Conservation (phyloP, 2,797 vertebrate genomes). For the Acanthornis magna region DNA sequence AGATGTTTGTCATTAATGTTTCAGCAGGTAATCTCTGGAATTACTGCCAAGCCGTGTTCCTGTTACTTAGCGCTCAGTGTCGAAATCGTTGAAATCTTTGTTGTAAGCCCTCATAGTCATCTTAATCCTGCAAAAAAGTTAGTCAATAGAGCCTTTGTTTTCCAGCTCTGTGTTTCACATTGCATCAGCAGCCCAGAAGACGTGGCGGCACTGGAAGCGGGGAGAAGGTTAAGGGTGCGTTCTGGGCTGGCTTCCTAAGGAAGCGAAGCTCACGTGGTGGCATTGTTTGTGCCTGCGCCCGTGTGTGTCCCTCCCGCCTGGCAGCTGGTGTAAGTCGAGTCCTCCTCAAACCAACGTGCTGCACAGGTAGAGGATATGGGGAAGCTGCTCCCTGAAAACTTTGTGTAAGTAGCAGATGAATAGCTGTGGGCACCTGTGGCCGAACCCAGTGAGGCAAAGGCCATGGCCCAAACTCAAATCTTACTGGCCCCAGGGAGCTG, state of each 20-base stretch:
- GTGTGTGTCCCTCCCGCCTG: neutral
- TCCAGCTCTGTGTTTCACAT: neutral
- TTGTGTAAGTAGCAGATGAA: neutral
- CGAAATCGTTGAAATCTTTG: constrained; percentile 34
- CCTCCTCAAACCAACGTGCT: neutral
- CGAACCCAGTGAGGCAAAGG: neutral
- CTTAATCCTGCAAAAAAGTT: constrained; percentile 54
- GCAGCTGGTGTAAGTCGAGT: rapidly evolving
- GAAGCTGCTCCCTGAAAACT: neutral
- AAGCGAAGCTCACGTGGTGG: neutral
- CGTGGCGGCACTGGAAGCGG: neutral
- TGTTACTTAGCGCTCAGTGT: constrained; percentile 20
- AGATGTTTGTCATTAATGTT: constrained; percentile 63
- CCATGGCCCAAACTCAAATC: neutral
- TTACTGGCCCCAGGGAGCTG: neutral
- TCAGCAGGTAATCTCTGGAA: constrained; percentile 71
- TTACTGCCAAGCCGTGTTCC: constrained; percentile 55
- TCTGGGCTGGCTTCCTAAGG: constrained; percentile 24
- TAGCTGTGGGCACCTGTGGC: neutral
- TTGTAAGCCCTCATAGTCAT: constrained; percentile 39
- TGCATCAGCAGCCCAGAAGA: constrained; percentile 14
- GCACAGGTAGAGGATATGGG: rapidly evolving
- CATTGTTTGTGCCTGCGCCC: neutral
- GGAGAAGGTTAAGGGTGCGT: constrained; percentile 16
- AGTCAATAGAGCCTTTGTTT: constrained; percentile 67